Evolutionary conservation across 1,140 invertebrate species (phyloP), one percentile per base, ranked within the genome.

Genomic region (Parasteatoda tepidariorum): DNA sequence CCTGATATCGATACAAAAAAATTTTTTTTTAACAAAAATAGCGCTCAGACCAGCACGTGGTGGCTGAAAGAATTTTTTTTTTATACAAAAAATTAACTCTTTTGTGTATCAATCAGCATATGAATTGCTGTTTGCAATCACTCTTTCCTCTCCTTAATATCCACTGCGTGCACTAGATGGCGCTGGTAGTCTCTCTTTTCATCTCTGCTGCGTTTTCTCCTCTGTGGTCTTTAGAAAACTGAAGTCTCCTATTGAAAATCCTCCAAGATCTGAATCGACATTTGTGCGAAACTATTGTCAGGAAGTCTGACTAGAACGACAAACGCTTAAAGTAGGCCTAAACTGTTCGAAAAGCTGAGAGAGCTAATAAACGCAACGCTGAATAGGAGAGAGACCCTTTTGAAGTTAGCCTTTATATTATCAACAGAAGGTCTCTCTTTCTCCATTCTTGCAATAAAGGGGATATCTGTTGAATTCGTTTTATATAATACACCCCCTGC

Each of bases 261-360:
- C 73, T 76, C 73, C 59, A 64, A 76, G 73, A 61, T 76, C 31
- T 64, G 73, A 76, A 76, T 76, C 73, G 73, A n/a, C 76, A 38
- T 79, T 79, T 79, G 74, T 76, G 61, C 66, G 59, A 33, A 3
- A 68, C 71, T n/a, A 76, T 76, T 76, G 73, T 76, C 22, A 74
- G 41, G 30, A 34, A 11, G 4, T 68, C 34, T 68, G 48, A 34
- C 76, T 59, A 30, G 76, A 79, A 68, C 54, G 48, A 55, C 18
- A 24, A 61, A 61, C 22, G 18, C 24, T 48, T 79, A 79, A 79
- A 79, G 76, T 79, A 79, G 76, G 48, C 76, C 76, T 79, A 79
- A 73, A 79, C 76, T 68, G 76, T 79, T n/a, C 33, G 62, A 79
- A 79, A 79, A 55, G 48, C 34, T 38, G 41, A 4, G 41, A 28